Conservation (phyloP, 2,797 vertebrate species). For the Sphaeramia orbicularis region DNA sequence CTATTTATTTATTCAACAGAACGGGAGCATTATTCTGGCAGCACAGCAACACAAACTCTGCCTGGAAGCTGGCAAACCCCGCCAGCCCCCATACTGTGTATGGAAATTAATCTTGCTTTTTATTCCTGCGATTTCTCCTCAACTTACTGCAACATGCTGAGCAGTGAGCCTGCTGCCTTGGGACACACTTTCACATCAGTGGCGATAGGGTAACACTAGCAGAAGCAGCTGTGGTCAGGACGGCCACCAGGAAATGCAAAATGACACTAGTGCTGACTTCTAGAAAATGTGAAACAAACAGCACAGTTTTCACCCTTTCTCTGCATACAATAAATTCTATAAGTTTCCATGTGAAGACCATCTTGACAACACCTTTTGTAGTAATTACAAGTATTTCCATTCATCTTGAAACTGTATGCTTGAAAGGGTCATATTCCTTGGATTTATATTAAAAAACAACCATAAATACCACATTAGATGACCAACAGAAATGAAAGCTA, state of each 20-base stretch:
- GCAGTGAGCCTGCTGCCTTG: constrained; percentile 24
- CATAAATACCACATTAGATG: too few species aligned
- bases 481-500: too few species aligned
- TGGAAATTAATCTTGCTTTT: constrained; percentile 77
- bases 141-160: constrained; percentile 47
- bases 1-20: constrained; percentile 80
- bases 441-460: too few species aligned
- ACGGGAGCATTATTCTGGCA: constrained; percentile 71
- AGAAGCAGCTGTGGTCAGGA: constrained; percentile 22
- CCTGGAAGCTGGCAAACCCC: constrained; percentile 20
- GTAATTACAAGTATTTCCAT: too few species aligned
- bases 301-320: too few species aligned
- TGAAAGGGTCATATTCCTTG: too few species aligned
- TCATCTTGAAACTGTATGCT: too few species aligned
- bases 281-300: too few species aligned
- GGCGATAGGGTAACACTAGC: constrained; percentile 12
- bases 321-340: too few species aligned
- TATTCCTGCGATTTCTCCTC: constrained; percentile 56
- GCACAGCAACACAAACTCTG: constrained; percentile 33
- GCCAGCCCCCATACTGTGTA: constrained; percentile 64
- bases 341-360: too few species aligned
- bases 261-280: not conserved
- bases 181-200: constrained; percentile 49
- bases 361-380: too few species aligned
- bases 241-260: not conserved